phyloP scores from a whole-genome alignment of 2,888 invertebrate genomes.

The Drosophila testacea region DNA sequence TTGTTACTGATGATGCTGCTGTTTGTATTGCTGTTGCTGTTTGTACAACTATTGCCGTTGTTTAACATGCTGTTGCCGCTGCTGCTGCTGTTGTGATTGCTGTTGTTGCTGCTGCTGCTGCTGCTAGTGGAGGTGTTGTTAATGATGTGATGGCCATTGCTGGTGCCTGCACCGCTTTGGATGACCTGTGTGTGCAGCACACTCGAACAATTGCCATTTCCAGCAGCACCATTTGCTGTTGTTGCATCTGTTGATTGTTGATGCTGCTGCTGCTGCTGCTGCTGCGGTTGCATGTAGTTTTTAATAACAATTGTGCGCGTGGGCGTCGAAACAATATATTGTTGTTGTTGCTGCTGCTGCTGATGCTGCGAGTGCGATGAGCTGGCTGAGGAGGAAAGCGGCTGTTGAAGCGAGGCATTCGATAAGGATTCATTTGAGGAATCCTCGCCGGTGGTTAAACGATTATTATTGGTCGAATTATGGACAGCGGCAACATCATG shows the following conservation, averaged over 20 bases:
- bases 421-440: constrained; percentile 83
- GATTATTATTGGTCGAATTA: constrained; percentile 70
- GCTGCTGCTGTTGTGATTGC: constrained; percentile 22
- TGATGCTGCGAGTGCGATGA: constrained; percentile 58
- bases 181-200: constrained; percentile 75
- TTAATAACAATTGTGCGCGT: constrained; percentile 83
- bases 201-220: constrained; percentile 42
- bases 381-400: constrained; percentile 65
- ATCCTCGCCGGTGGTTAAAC: constrained; percentile 82
- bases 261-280: constrained; percentile 62
- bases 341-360: constrained; percentile 77
- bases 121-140: constrained; percentile 35
- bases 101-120: constrained; percentile 26
- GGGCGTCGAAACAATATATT: constrained; percentile 73
- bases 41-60: constrained; percentile 21
- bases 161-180: constrained; percentile 78
- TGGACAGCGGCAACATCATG: constrained; percentile 53
- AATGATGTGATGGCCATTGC: constrained; percentile 74
- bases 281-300: constrained; percentile 81
- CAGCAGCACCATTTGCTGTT: constrained; percentile 43
- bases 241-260: constrained; percentile 47
- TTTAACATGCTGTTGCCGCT: constrained; percentile 16
- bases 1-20: constrained; percentile 12
- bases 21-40: constrained; percentile 35
- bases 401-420: constrained; percentile 74